Base-by-base conservation (phyloP, 2,888 invertebrate species). In the Lingula anatina region DNA sequence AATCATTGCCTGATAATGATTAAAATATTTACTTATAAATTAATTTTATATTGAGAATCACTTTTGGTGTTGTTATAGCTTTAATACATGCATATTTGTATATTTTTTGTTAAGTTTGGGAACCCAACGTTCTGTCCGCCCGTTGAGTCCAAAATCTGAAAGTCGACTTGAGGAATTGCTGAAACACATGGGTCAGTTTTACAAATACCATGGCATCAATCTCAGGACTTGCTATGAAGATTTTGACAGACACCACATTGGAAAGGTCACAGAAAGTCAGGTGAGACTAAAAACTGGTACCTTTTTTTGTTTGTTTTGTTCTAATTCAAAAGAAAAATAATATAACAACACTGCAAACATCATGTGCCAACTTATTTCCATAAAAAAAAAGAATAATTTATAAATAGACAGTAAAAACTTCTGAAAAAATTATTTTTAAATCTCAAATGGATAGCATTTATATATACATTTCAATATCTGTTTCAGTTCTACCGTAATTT, bases 181-280 rank as follows among this genome's bases (percentile, higher is more conserved):
- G 23, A 43, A 52, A 18, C 60, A 60, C n/a, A 65, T 77, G 53
- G 61, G 68, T 44, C 58, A 65, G 45, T 72, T 61, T 52, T 77
- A 74, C 61, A 56, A 61, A 25, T 66, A 70, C 49, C 65, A 72
- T 55, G 75, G 76, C 20, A 61, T 76, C 50, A 72, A 71, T 51
- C 50, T 77, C 24, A 57, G 70, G 35, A 68, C 68, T 3, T 62
- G 65, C 42, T 77, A 71, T 60, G 69, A 73, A 54, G 73, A 76
- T 49, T 76, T 76, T 65, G 77, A 77, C 55, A 54, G 60, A 37
- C 73, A 75, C 47, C 70, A 75, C 54, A 70, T 66, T 54, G 76
- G 77, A 5, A 62, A 68, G 23, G 68, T 77, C 12, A 68, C 73
- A 27, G 73, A 77, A 50, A 75, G 72, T 50, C 76, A 76, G 70